phyloP scores from a whole-genome alignment of 2,888 invertebrate genomes.

The Platycnemis pennipes region DNA sequence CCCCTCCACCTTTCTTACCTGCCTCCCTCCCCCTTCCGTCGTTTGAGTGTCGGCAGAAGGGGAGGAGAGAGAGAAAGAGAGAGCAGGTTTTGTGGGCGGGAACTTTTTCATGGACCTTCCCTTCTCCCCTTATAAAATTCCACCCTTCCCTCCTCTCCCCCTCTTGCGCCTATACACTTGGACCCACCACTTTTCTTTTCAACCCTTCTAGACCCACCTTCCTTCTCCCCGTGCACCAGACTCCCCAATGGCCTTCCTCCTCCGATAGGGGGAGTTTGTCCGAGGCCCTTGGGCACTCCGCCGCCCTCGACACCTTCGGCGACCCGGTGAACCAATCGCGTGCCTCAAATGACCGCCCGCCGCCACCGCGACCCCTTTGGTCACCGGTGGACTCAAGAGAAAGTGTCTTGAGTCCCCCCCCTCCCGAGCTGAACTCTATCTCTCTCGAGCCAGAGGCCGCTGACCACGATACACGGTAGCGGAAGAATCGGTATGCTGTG shows the following conservation, averaged over 20 bases:
- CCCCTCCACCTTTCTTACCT: neutral
- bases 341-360: neutral
- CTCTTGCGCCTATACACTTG: neutral
- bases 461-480: too few species aligned
- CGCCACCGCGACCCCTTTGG: neutral
- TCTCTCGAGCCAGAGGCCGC: too few species aligned
- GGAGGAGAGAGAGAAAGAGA: neutral
- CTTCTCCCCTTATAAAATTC: neutral
- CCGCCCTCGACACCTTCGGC: neutral
- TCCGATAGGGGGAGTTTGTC: neutral
- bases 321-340: neutral
- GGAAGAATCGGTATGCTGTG: too few species aligned
- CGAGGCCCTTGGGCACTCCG: neutral
- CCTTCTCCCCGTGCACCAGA: conserved; percentile 21
- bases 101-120: neutral
- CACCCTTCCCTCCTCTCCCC: neutral
- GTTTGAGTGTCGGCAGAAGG: neutral
- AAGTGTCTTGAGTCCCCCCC: too few species aligned
- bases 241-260: neutral
- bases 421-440: too few species aligned
- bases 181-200: neutral
- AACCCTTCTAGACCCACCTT: neutral
- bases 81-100: conserved; percentile 37
- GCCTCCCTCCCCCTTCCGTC: neutral
- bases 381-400: neutral